Conservation (phyloP, 2,113 vertebrate genomes). For the Charadrius vociferus region DNA sequence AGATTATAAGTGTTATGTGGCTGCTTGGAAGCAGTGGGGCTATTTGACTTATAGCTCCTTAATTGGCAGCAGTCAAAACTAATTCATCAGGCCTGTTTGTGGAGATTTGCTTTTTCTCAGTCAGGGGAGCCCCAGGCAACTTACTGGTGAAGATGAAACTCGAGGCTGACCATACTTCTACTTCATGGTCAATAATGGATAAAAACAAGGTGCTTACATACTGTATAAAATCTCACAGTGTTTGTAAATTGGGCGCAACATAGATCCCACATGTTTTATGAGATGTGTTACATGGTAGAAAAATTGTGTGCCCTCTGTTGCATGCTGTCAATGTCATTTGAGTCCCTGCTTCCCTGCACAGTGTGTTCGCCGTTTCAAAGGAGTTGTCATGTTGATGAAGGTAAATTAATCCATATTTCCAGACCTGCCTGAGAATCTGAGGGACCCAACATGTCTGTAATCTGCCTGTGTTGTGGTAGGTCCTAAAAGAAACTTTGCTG, state of each 20-base stretch:
- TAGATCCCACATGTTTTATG: neutral
- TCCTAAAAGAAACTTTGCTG: neutral
- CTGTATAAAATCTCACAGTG: neutral
- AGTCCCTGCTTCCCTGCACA: conserved; percentile 32
- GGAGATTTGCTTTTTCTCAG: neutral
- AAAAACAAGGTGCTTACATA: neutral
- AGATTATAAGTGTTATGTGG: neutral
- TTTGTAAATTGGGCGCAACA: neutral
- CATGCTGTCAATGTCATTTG: neutral
- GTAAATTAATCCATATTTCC: conserved; percentile 29
- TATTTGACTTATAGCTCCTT: neutral
- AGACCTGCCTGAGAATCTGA: neutral
- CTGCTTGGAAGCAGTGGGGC: neutral
- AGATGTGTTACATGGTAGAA: neutral
- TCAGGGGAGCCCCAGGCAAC: neutral
- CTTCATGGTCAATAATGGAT: neutral
- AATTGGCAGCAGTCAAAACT: neutral
- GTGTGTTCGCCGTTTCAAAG: neutral
- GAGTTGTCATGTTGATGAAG: conserved; percentile 11
- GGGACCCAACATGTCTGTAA: neutral
- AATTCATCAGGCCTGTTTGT: neutral
- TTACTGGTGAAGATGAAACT: neutral
- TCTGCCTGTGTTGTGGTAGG: neutral
- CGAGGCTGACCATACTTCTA: neutral
- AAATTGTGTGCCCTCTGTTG: neutral